Evolutionary conservation across 2,797 vertebrate species (phyloP).

Genomic region (Pelodytes ibericus): DNA sequence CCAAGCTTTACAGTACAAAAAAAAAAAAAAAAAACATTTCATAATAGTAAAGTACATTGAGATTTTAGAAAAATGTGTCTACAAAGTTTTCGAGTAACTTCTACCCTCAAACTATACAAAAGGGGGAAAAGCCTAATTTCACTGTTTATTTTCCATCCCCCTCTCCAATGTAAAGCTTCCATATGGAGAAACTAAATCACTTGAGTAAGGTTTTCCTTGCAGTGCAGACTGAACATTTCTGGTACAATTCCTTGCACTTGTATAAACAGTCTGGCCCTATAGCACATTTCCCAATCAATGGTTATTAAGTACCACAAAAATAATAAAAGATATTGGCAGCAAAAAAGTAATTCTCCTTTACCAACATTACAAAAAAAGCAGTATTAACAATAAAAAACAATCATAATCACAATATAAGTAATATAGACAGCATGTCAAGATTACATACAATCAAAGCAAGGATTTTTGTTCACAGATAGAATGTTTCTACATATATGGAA

Average conservation of each 20-base stretch:
- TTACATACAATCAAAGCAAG: no score
- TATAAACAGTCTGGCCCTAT: conserved; percentile 68
- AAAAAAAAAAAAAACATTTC: background rate
- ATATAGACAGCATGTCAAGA: no score
- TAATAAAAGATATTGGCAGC: conserved; percentile 47
- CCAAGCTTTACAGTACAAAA: background rate
- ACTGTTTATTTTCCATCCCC: conserved; percentile 37
- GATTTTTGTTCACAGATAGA: no score
- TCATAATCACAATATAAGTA: no score
- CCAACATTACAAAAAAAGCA: conserved; percentile 36
- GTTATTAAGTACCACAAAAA: conserved; percentile 70
- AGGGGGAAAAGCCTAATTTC: conserved; percentile 25
- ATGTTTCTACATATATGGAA: no score
- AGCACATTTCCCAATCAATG: conserved; percentile 69
- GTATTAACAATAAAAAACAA: conserved; percentile 13
- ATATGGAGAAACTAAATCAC: conserved; percentile 47
- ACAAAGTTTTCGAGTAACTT: no score
- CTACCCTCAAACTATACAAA: no score
- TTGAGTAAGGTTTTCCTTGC: conserved; percentile 58
- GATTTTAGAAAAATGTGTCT: no score
- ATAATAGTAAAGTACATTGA: no score
- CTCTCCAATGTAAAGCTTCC: conserved; percentile 36
- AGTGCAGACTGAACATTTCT: conserved; percentile 65
- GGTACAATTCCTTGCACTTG: conserved; percentile 69
- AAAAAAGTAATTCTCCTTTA: conserved; percentile 41